Evolutionary conservation across 2,888 invertebrate genomes (phyloP).

Genomic region (Petrolisthes manimaculis): DNA sequence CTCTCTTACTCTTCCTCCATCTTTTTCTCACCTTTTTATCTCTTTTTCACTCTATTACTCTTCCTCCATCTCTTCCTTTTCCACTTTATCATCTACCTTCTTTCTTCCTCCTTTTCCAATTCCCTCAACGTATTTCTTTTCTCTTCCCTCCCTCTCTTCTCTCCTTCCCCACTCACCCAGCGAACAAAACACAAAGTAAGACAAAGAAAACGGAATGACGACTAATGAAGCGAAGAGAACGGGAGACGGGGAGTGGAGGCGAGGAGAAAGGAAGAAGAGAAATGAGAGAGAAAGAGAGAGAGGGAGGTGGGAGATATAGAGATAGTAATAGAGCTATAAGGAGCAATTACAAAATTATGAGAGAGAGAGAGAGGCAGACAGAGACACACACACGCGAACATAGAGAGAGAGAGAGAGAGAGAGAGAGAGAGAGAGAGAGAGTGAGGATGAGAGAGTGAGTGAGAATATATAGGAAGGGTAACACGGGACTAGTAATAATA

Average conservation of each 20-base stretch:
- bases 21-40: not conserved
- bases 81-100: not conserved
- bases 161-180: not conserved
- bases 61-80: not conserved
- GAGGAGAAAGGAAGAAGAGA: not conserved
- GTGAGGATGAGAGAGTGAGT: not conserved
- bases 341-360: not conserved
- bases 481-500: not conserved
- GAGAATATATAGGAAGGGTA: not conserved
- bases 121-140: not conserved
- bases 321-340: not conserved
- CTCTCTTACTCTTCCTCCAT: not conserved
- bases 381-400: not conserved
- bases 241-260: not conserved
- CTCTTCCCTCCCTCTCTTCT: slow-evolving; percentile 2
- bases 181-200: not conserved
- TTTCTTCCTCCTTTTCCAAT: not conserved
- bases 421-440: not conserved
- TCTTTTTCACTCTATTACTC: not conserved
- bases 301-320: not conserved
- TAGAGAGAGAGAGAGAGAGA: not conserved
- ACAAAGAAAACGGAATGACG: slow-evolving; percentile 37
- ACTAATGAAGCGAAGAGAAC: slow-evolving; percentile 37
- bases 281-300: not conserved
- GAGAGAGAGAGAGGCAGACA: not conserved